Base-by-base conservation (phyloP, 2,797 vertebrate genomes). In the Threskiornis aethiopicus region DNA sequence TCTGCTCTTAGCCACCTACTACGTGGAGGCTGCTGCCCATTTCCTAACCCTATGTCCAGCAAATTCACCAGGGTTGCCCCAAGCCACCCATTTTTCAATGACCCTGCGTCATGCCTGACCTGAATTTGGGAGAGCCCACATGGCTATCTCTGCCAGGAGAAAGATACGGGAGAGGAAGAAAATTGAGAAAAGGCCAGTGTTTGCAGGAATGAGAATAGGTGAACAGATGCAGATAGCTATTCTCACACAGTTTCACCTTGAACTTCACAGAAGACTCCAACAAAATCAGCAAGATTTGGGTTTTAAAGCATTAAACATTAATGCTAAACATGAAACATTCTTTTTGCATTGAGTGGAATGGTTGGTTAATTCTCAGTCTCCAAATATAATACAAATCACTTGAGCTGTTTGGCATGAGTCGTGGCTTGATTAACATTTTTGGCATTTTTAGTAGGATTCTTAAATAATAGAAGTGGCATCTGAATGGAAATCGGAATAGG, bases 391-490 rank as follows among this genome's bases (percentile, higher is more conserved):
- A 78, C 51, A 84, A 86, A 89, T 89, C 81, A 92, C 42, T 89
- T 15, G 1, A 94, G 92, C 20, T 49, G 3, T 90, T 84, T 97
- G 93, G 84, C 90, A 73, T 4, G 9, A 81, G 25, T 58, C 35
- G 6, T 9, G 69, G 65, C 72, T 92, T 94, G 66, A 95, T 94
- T 94, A 92, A 92, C 84, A 86, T 72, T 83, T 81, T 84, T 95
- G 89, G 90, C 89, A 61, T 87, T 93, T 96, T 94, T 46, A 94
- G 46, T 28, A 76, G 33, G 62, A 29, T 26, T 78, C 44, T 91
- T 87, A 62, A 97, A 96, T 92, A 97, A 89, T 37, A 85, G 75
- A 94, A 96, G 70, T 89, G 91, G 93, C 89, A 94, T 96, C 90
- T 96, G 79, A 94, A 84, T 96, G 92, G 94, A 88, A 97, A 97